Base-by-base conservation (phyloP, 2,113 vertebrate species). In the Spea multiplicata region DNA sequence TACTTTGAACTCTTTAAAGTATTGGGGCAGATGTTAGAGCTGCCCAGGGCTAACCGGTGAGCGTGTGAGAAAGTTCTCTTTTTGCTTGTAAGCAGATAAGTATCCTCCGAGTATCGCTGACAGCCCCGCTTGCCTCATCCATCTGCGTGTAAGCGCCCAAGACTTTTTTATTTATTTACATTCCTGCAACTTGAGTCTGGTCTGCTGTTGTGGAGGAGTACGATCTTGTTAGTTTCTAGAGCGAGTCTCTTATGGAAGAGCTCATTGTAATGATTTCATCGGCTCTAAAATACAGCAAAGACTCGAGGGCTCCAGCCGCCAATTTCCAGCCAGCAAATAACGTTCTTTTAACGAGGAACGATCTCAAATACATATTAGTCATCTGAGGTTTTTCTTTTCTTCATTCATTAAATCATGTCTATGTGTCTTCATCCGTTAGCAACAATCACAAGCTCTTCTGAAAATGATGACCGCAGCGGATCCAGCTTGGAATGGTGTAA, bases 401-500 rank as follows among this genome's bases (percentile, higher is more conserved):
- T 9, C 3, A 13, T 52, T 46, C 12, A 52, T 12, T 17, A 65
- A 30, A 44, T 10, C 16, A n/a, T 44, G 46, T 14, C 17, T 72
- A 1, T 13, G 64, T 48, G 62, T 76, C 74, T 88, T 73, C 78
- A 68, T 81, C 73, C 83, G 86, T 85, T 85, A 99, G 96, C 97
- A 85, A 98, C 97, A 66, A 94, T 98, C 89, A 99, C 97, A 76
- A 99, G 96, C 89, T 99, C 97, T 14, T 99, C 97, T 5, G 97
- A 99, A 90, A 99, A 98, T 50, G 97, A 99, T 80, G 97, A 99
- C 88, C 96, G 95, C 74, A 98, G 97, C 49, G 96, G 96, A 80
- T 99, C 96, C 87, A 99, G 97, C 86, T 91, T 99, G 89, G 97
- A 99, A 83, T 98, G 97, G 97, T 96, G 88, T 88, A 97, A 95